Percentiles rank a stretch among this genome's conserved stretches.
Conservation (phyloP, 2,888 invertebrate species). For the Zele albiditarsus region DNA sequence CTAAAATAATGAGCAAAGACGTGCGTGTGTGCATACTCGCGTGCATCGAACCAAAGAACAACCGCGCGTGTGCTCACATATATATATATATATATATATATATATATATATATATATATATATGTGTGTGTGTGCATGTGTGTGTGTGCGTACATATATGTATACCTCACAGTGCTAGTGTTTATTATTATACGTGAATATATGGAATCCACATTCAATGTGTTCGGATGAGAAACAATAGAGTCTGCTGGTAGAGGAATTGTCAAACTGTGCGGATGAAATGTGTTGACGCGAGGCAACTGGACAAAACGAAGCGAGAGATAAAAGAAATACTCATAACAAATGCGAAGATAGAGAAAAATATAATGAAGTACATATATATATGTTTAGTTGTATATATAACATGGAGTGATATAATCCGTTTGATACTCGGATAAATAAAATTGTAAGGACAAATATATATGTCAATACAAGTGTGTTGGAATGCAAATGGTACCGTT, state of each 20-base stretch:
- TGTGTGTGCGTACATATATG: no score
- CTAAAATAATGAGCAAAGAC: conserved; percentile 58
- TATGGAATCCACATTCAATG: not conserved
- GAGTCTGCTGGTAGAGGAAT: conserved; percentile 20
- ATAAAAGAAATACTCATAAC: conserved; percentile 2
- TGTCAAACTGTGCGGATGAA: conserved; percentile 21
- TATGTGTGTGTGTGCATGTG: not conserved
- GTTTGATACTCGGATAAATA: not conserved
- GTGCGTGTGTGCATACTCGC: conserved; percentile 46
- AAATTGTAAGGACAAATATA: not conserved
- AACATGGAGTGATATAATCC: not conserved
- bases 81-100: not conserved
- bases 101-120: not conserved
- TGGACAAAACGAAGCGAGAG: not conserved
- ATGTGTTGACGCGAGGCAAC: conserved; percentile 28
- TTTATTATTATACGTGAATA: not conserved
- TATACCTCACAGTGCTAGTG: not conserved
- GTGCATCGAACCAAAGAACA: conserved; percentile 15
- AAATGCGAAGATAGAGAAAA: not conserved
- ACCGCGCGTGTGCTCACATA: not conserved
- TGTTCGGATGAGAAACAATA: conserved; percentile 34
- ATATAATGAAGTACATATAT: not conserved
- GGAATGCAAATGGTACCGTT: conserved; percentile 18
- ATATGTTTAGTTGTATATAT: not conserved
- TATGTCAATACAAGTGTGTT: conserved; percentile 5